Base-by-base conservation (phyloP, 2,797 vertebrate genomes). In the Antrozous pallidus region DNA sequence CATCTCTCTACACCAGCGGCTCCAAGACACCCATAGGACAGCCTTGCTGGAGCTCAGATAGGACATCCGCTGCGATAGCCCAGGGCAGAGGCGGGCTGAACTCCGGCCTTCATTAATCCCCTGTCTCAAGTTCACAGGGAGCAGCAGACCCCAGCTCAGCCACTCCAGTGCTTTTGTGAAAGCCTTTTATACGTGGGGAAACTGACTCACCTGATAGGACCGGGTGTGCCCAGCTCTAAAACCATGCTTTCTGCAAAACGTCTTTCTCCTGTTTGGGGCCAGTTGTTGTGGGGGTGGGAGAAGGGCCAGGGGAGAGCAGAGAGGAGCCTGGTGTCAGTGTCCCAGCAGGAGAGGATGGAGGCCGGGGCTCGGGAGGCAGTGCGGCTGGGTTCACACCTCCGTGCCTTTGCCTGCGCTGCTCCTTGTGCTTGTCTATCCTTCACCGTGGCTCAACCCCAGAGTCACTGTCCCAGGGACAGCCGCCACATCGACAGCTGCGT, bases 11-110 rank as follows among this genome's bases (percentile, higher is more conserved):
- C n/a, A 86, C 18, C 58, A 33, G 56, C 8, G 22, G 26, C 40
- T 88, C 70, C 58, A 33, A 38, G 20, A 67, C 18, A 18, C 16
- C 17, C 8, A 2, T 6, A 31, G n/a, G 38, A 12, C 20, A 4
- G 18, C 45, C 58, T 56, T 54, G 38, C 11, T 70, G 20, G 47
- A 36, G 22, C 40, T 56, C 40, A 56, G 56, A 26, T 22, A 54
- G 45, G 75, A 17, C 8, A 12, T 14, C 58, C 45, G 0, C 1
- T 26, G 47, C 0, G 6, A 22, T 2, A 1, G 2, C 22, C 0
- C 18, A 10, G 69, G 82, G 28, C 45, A 47, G 92, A 69, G 26
- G 45, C 7, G 6, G 3, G 63, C 11, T 22, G 31, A 49, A 74
- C 78, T 47, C 40, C 26, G 6, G 4, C 26, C 18, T 22, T 61